phyloP scores from a whole-genome alignment of 2,888 invertebrate species.

The Drosophila yooni region DNA sequence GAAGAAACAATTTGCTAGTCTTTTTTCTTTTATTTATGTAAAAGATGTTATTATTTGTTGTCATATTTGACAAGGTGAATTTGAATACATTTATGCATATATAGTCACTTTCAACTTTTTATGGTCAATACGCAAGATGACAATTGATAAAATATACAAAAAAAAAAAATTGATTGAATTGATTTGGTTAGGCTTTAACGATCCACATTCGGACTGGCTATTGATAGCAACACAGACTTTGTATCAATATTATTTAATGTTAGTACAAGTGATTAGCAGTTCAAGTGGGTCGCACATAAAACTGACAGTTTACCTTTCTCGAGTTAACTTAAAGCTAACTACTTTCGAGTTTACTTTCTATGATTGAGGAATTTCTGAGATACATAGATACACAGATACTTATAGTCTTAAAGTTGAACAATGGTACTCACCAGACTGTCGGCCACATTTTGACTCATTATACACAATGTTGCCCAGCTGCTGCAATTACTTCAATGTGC shows the following conservation, averaged over 20 bases:
- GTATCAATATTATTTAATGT: constrained; percentile 24
- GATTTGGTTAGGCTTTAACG: constrained; percentile 3
- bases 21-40: neutral
- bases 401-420: neutral
- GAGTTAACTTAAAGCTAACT: constrained; percentile 21
- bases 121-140: neutral
- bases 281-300: constrained; percentile 34
- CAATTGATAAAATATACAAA: constrained; percentile 2
- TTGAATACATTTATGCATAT: neutral
- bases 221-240: constrained; percentile 29
- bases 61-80: neutral
- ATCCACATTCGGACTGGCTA: constrained; percentile 11
- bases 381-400: constrained; percentile 2
- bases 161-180: neutral
- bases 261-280: constrained; percentile 43
- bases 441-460: constrained; percentile 85
- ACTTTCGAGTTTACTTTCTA: constrained; percentile 68
- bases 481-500: constrained; percentile 74
- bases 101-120: neutral
- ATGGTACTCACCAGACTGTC: constrained; percentile 84
- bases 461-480: constrained; percentile 59
- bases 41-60: neutral
- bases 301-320: constrained; percentile 10
- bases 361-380: constrained; percentile 26
- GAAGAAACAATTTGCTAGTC: neutral